A percentile compares a stretch with the other conserved stretches of the same genome.
Conservation (phyloP, 2,113 vertebrate species). For the Phodopus roborovskii region DNA sequence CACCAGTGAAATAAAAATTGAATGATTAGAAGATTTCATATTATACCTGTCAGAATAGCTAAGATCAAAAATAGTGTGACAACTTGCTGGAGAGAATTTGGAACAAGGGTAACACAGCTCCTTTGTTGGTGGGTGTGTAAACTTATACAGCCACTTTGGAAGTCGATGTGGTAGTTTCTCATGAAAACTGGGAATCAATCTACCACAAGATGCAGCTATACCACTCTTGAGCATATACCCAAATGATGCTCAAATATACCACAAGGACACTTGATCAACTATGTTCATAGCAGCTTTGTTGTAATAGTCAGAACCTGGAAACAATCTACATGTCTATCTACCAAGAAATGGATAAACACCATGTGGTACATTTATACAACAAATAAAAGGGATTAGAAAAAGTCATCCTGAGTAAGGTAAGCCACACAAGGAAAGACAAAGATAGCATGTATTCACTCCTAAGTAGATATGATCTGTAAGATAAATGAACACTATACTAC, state of each 20-base stretch:
- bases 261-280: neutral
- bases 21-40: neutral
- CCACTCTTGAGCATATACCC: neutral
- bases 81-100: neutral
- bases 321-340: neutral
- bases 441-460: neutral
- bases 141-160: neutral
- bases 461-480: neutral
- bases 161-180: neutral
- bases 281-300: neutral
- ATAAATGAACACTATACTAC: neutral
- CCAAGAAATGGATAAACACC: neutral
- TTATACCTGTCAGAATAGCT: neutral
- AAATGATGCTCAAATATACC: neutral
- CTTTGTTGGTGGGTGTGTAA: neutral
- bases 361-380: neutral
- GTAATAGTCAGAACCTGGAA: neutral
- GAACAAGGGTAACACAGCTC: neutral
- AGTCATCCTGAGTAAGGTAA: neutral
- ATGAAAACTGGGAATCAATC: neutral
- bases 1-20: neutral
- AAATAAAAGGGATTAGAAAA: neutral
- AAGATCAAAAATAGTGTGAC: neutral
- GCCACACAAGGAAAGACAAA: neutral
- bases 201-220: neutral